Base-by-base conservation (phyloP, 2,113 vertebrate species). In the Xenopus tropicalis region DNA sequence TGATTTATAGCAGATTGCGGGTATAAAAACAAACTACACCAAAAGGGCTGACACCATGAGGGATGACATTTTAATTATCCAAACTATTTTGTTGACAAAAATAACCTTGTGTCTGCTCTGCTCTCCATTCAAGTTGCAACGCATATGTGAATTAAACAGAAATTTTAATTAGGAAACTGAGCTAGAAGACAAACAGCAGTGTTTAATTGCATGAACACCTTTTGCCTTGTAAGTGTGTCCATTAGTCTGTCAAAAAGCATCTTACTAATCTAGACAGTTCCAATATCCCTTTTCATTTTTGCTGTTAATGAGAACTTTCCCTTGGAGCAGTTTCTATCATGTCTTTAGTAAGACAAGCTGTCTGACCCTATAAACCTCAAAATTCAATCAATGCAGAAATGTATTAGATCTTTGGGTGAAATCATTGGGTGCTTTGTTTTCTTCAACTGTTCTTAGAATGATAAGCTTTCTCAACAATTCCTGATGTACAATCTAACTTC, bases 161-260 rank as follows among this genome's bases (percentile, higher is more conserved):
- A 73, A 65, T 61, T 75, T 52, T 75, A 75, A 75, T 75, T 56
- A 75, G 29, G 22, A 23, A 74, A 75, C 21, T 54, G 46, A 75
- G 72, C 72, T 62, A 44, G 56, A 75, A 65, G 72, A 43, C 42
- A 69, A 58, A 52, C 44, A 37, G 52, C 66, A 19, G 43, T 23
- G 57, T 43, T 69, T 75, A 75, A 75, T 75, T 62, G 72, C 68
- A 56, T 75, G 68, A 75, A 69, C 72, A 75, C 72, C 72, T 75
- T 65, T 75, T 75, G 56, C 68, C 65, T 69, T 69, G 61, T 75
- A 69, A 69, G 65, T 42, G 29, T 62, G 25, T 19, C 44, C 43
- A 46, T 62, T 61, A 22, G 23, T 14, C 37, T 54, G 29, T 46
- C 66, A 68, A 61, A 74, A 67, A 22, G 57, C 56, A 46, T 7